Percentiles rank a stretch among this genome's conserved stretches.
These are phyloP conservation scores for Drosophila gaucha DNA, from an alignment of 2,888 invertebrate species.

Conservation along the genomic window DNA sequence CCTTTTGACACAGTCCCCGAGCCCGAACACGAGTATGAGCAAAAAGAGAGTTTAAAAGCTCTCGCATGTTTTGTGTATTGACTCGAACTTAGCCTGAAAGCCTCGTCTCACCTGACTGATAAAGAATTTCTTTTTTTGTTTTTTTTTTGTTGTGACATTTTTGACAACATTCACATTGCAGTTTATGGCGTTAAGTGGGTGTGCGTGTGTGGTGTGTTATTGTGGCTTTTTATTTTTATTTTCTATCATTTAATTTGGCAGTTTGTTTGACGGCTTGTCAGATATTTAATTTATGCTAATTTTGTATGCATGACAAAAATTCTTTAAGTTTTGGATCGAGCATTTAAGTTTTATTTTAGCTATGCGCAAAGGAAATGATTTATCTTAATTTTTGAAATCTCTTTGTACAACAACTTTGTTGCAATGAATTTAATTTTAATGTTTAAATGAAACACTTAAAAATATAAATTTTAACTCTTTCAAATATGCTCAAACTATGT, in stretches of 20 bases:
- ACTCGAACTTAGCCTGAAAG: slow-evolving; percentile 33
- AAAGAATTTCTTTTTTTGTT: slow-evolving; percentile 4
- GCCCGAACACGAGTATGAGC: not conserved
- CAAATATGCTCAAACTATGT: not conserved
- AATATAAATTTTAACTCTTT: not conserved
- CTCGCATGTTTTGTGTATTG: slow-evolving; percentile 31
- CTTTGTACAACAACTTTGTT: not conserved
- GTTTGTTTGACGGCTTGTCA: slow-evolving; percentile 46
- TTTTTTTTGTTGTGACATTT: slow-evolving; percentile 34
- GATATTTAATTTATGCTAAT: slow-evolving; percentile 63
- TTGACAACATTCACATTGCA: slow-evolving; percentile 42
- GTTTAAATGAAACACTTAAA: not conserved
- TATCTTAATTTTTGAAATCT: too few species aligned
- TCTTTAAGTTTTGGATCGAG: not conserved
- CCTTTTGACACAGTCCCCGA: slow-evolving; percentile 34
- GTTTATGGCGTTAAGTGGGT: slow-evolving; percentile 24
- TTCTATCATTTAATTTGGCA: slow-evolving; percentile 68
- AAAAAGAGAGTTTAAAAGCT: slow-evolving; percentile 8
- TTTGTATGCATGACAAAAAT: slow-evolving; percentile 16
- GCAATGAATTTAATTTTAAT: too few species aligned
- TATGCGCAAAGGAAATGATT: too few species aligned
- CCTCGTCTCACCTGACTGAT: slow-evolving; percentile 37
- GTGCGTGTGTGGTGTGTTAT: slow-evolving; percentile 26
- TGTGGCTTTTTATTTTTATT: slow-evolving; percentile 51
- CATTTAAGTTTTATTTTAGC: not conserved